phyloP scores from a whole-genome alignment of 2,113 vertebrate species.

The Thalassoma bifasciatum region DNA sequence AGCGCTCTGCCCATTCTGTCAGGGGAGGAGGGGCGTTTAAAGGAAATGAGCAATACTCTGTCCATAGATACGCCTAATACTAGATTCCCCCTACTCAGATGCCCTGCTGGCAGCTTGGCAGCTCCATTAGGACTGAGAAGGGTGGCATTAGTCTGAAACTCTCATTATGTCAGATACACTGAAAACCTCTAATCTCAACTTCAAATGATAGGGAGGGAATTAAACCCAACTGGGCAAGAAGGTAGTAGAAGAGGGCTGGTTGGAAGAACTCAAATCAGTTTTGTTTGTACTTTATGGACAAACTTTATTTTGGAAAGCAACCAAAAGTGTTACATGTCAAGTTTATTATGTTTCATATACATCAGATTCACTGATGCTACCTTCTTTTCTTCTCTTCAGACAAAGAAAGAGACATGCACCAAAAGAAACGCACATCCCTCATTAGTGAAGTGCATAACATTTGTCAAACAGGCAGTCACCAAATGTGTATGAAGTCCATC shows the following conservation, averaged over 20 bases:
- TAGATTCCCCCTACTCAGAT: slow-evolving; percentile 59
- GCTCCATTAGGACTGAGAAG: slow-evolving; percentile 62
- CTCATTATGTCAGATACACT: slow-evolving; percentile 73
- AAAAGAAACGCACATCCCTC: too few species aligned
- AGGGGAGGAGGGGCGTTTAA: slow-evolving; percentile 63
- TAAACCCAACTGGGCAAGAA: slow-evolving; percentile 48
- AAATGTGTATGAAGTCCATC: slow-evolving; percentile 25
- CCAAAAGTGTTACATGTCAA: not conserved
- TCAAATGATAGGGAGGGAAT: slow-evolving; percentile 62
- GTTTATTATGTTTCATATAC: not conserved
- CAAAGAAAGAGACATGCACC: too few species aligned
- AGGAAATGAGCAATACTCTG: slow-evolving; percentile 61
- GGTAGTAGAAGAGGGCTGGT: slow-evolving; percentile 35
- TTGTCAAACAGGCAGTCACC: slow-evolving; percentile 37
- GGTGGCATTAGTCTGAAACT: slow-evolving; percentile 78
- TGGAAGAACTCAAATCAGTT: slow-evolving; percentile 15
- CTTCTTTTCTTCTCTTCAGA: too few species aligned
- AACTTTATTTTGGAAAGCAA: slow-evolving; percentile 32
- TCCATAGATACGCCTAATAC: slow-evolving; percentile 64
- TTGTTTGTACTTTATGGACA: slow-evolving; percentile 19
- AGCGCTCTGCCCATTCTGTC: slow-evolving; percentile 49
- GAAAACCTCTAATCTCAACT: slow-evolving; percentile 76
- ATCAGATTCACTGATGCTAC: not conserved
- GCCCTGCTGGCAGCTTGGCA: slow-evolving; percentile 75
- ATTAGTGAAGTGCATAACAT: not conserved